Evolutionary conservation across 1,140 invertebrate genomes (phyloP).

Genomic region (Apolygus lucorum): DNA sequence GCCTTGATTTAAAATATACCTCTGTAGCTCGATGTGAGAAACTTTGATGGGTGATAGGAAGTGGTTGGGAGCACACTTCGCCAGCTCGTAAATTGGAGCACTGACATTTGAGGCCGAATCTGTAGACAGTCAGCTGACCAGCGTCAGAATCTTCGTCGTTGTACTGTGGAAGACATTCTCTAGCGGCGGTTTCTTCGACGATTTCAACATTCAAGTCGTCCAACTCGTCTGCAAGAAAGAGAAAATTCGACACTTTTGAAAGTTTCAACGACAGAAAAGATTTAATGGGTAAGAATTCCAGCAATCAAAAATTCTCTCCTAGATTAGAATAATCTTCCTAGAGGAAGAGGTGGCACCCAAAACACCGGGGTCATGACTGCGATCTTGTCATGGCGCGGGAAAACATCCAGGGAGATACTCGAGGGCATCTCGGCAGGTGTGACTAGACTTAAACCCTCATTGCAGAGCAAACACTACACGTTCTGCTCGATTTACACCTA

Average conservation of each 20-base stretch:
- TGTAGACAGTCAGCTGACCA: constrained; percentile 48
- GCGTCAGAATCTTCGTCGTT: constrained; percentile 38
- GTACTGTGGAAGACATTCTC: neutral
- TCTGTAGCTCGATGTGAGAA: constrained; percentile 38
- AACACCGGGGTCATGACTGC: no score
- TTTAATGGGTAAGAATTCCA: no score
- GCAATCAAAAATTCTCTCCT: no score
- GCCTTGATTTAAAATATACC: constrained; percentile 20
- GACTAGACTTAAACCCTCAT: no score
- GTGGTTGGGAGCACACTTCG: constrained; percentile 43
- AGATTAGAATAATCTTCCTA: no score
- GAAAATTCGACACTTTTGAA: no score
- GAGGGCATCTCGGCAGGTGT: no score
- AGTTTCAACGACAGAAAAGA: neutral
- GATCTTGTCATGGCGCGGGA: no score
- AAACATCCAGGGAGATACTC: no score
- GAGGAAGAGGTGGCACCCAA: no score
- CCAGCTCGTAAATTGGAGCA: constrained; percentile 42
- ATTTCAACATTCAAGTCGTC: constrained; percentile 7
- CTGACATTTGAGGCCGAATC: constrained; percentile 44
- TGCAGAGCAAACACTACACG: no score
- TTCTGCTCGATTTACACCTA: no score
- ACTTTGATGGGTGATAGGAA: constrained; percentile 42
- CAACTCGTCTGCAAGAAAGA: neutral
- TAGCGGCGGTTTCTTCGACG: neutral